phyloP scores from a whole-genome alignment of 2,113 vertebrate species.

The Corythoichthys intestinalis region DNA sequence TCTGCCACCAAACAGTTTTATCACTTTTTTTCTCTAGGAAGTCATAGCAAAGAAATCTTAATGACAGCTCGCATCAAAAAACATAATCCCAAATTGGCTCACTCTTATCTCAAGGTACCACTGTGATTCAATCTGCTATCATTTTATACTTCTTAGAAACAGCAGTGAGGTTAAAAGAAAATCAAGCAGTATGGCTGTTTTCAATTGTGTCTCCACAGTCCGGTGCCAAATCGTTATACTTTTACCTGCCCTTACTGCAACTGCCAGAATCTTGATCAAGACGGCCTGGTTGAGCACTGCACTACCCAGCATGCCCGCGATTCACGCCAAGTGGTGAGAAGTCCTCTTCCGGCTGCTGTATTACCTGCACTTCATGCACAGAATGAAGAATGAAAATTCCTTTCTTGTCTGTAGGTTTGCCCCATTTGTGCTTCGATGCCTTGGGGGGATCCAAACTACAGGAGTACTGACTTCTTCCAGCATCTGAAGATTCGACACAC shows the following conservation, averaged over 20 bases:
- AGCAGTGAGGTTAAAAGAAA: background rate
- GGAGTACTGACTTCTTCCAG: slow-evolving; percentile 94
- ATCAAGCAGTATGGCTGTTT: background rate
- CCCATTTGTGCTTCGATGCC: slow-evolving; percentile 98
- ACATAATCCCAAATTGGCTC: no score
- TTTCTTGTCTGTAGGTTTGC: slow-evolving; percentile 78
- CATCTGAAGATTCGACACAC: slow-evolving; percentile 91
- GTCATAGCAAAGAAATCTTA: no score
- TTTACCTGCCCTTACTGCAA: slow-evolving; percentile 93
- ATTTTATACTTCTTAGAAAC: background rate
- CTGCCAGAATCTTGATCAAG: slow-evolving; percentile 93
- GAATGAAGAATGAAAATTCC: background rate
- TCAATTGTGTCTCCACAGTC: slow-evolving; percentile 72
- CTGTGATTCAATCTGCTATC: no score
- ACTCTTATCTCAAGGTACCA: no score
- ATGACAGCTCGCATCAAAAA: no score
- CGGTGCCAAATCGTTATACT: slow-evolving; percentile 90
- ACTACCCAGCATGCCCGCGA: slow-evolving; percentile 83
- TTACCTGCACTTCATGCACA: background rate
- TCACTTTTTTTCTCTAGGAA: background rate
- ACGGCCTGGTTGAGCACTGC: slow-evolving; percentile 94
- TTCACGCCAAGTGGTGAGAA: slow-evolving; percentile 82
- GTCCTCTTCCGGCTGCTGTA: background rate
- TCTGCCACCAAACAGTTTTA: no score
- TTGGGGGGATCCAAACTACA: slow-evolving; percentile 95